These are phyloP conservation scores for Acrocephalus scirpaceus DNA, from an alignment of 2,797 vertebrate genomes.

Conservation along the genomic window DNA sequence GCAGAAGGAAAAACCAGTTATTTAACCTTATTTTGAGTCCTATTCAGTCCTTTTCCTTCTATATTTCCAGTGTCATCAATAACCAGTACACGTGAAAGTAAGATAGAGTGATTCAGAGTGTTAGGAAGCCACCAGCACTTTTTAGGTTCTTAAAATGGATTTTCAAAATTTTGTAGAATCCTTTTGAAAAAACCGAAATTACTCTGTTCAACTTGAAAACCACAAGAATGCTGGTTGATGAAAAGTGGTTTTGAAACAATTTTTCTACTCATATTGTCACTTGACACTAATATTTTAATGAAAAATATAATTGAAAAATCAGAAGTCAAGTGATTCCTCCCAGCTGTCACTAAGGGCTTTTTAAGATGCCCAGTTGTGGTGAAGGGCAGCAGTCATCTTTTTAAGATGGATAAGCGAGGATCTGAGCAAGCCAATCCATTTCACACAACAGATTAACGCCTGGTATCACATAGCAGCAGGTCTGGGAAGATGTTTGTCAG, in stretches of 20 bases:
- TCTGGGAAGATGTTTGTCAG: slow-evolving; percentile 24
- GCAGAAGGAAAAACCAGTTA: background rate
- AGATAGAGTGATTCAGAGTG: background rate
- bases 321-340: background rate
- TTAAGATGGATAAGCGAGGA: background rate
- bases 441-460: background rate
- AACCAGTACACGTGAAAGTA: background rate
- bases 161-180: background rate
- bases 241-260: background rate
- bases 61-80: background rate
- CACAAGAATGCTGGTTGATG: fast-evolving
- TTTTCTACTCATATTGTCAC: background rate
- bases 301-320: background rate
- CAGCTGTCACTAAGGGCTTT: background rate
- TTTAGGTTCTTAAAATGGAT: background rate
- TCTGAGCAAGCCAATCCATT: slow-evolving; percentile 19
- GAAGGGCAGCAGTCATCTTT: background rate
- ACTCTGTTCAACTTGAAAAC: background rate
- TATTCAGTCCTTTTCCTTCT: background rate
- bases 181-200: background rate
- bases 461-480: slow-evolving; percentile 43
- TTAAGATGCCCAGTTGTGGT: background rate
- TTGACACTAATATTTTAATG: background rate
- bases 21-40: background rate
- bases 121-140: background rate